Evolutionary conservation across 2,888 invertebrate genomes (phyloP), one percentile per base, ranked within the genome.

Genomic region (Bellardia pandia): DNA sequence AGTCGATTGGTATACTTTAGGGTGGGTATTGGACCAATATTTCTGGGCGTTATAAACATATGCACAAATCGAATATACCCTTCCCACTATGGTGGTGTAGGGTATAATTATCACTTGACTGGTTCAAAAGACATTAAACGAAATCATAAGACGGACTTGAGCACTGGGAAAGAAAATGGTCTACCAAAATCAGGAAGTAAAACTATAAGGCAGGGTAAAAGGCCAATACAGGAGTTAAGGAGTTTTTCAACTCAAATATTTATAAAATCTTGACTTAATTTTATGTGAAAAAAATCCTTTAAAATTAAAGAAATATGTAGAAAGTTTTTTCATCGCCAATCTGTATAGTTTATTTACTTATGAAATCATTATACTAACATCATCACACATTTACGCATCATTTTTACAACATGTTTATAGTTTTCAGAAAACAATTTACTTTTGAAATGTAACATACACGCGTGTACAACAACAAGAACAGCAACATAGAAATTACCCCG

Each of bases 361-460:
- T 42, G 14, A 78, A 60, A 74, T 37, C 58, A 30, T 82, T 56
- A 16, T 9, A 33, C 13, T 40, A 74, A 51, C 48, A 53, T 45
- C 58, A 69, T 71, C 75, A 69, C 68, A 68, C 56, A 75, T 69
- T 62, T 76, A 75, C 45, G 69, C 75, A 71, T 45, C 45, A 53
- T 60, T 48, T 74, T 30, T 53, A 62, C 62, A 58, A 64, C 83
- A 83, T 48, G 23, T 51, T 83, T 64, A 30, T 53, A 62, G 33
- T 74, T 82, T 66, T 40, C 2, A 30, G 13, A 37, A 62, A 82
- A 56, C 74, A 78, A 82, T 77, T 79, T 69, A 75, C 37, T 75
- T 71, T 37, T 33, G 48, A 2, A 13, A 14, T n/a, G 13, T 11
- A 23, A 40, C 14, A 60, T 16, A 69, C 45, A 48, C 37, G 13